phyloP scores from a whole-genome alignment of 1,140 invertebrate genomes.

The Lepidurus couesii region DNA sequence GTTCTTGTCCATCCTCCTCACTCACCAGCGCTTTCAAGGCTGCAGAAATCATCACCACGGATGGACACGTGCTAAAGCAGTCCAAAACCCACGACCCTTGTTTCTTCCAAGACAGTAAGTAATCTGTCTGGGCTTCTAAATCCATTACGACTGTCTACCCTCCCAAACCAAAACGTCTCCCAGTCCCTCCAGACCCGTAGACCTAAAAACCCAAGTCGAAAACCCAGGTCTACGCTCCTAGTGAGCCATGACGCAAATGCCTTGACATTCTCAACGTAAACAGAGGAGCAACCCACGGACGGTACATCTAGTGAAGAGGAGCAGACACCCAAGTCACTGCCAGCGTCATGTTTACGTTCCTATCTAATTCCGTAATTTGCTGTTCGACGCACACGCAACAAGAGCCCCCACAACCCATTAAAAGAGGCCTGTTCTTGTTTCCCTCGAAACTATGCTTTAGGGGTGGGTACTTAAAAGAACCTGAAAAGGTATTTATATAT shows the following conservation, averaged over 20 bases:
- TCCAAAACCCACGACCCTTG: too few species aligned
- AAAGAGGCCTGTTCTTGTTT: not conserved
- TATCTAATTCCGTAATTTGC: not conserved
- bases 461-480: not conserved
- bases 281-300: not conserved
- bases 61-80: too few species aligned
- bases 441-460: not conserved
- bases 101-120: not conserved
- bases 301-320: not conserved
- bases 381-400: not conserved
- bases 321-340: not conserved
- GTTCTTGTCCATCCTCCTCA: too few species aligned
- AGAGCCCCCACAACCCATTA: not conserved
- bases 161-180: too few species aligned
- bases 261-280: not conserved
- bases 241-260: constrained; percentile 3
- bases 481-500: too few species aligned
- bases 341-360: not conserved
- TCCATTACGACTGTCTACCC: not conserved
- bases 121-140: constrained; percentile 16
- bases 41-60: too few species aligned
- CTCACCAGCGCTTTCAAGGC: too few species aligned
- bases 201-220: too few species aligned
- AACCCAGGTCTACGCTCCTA: not conserved
- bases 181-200: too few species aligned